These are phyloP conservation scores for Cherax quadricarinatus DNA, from an alignment of 1,140 invertebrate species.

Conservation along the genomic window DNA sequence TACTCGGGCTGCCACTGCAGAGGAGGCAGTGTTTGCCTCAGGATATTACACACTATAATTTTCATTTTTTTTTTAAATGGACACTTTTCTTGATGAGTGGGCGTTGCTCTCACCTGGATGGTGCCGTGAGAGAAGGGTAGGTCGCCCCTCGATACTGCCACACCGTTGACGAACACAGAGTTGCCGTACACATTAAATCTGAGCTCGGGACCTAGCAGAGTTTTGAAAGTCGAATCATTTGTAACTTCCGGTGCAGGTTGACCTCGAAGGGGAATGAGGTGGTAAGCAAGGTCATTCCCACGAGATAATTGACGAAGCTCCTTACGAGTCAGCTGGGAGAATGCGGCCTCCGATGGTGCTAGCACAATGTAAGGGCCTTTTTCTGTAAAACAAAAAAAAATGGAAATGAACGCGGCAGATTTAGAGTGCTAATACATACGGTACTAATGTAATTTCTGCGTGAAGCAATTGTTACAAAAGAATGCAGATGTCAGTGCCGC, in stretches of 20 bases:
- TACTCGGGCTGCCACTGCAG: neutral
- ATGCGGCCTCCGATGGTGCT: constrained; percentile 59
- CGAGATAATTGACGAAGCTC: constrained; percentile 56
- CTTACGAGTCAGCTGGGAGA: constrained; percentile 37
- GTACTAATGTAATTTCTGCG: too few species aligned
- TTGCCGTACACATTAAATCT: constrained; percentile 67
- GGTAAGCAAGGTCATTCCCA: constrained; percentile 59
- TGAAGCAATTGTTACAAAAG: too few species aligned
- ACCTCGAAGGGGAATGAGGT: constrained; percentile 61
- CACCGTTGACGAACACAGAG: constrained; percentile 58
- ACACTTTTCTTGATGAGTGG: too few species aligned
- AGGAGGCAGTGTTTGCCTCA: neutral
- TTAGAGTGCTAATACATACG: too few species aligned
- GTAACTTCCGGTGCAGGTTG: constrained; percentile 57
- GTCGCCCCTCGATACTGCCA: constrained; percentile 37
- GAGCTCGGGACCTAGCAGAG: constrained; percentile 46
- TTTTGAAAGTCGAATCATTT: constrained; percentile 65
- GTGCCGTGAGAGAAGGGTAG: constrained; percentile 54
- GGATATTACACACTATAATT: neutral
- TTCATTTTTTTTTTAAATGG: neutral
- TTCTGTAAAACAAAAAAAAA: constrained; percentile 23
- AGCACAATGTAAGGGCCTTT: constrained; percentile 66
- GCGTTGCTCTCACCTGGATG: constrained; percentile 50
- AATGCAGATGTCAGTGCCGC: too few species aligned
- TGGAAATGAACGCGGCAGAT: too few species aligned